phyloP scores from a whole-genome alignment of 2,888 invertebrate genomes.

The Eumerus sabulonum region DNA sequence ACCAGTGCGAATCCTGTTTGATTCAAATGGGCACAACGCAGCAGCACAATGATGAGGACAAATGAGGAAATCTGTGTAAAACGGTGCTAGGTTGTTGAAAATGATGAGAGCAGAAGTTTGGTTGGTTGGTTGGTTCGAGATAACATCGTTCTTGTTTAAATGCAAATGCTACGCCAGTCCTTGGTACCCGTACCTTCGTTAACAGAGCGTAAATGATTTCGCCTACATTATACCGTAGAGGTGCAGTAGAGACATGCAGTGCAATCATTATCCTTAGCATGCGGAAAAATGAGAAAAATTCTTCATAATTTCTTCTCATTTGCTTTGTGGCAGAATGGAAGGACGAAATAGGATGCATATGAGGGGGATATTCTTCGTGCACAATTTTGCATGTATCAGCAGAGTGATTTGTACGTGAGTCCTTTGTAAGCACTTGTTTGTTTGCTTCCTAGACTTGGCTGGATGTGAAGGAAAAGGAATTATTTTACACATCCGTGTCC shows the following conservation, averaged over 20 bases:
- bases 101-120: background rate
- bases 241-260: slow-evolving; percentile 39
- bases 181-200: slow-evolving; percentile 38
- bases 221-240: slow-evolving; percentile 35
- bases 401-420: slow-evolving; percentile 43
- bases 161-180: slow-evolving; percentile 45
- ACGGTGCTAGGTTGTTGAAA: slow-evolving; percentile 46
- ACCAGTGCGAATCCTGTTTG: slow-evolving; percentile 60
- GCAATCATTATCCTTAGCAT: slow-evolving; percentile 56
- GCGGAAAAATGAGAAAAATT: slow-evolving; percentile 25
- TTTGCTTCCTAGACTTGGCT: slow-evolving; percentile 10
- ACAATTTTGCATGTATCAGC: slow-evolving; percentile 58
- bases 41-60: too few species aligned
- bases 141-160: slow-evolving; percentile 27
- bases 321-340: slow-evolving; percentile 23
- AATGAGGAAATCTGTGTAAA: slow-evolving; percentile 50
- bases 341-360: slow-evolving; percentile 31
- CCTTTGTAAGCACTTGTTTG: slow-evolving; percentile 53
- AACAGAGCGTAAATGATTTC: slow-evolving; percentile 43
- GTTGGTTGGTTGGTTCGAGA: background rate
- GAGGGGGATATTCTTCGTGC: slow-evolving; percentile 29
- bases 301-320: slow-evolving; percentile 33
- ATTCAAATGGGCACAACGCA: slow-evolving; percentile 55
- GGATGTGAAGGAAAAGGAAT: slow-evolving; percentile 27
- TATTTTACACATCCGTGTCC: slow-evolving; percentile 25